Evolutionary conservation across 2,797 vertebrate species (phyloP).

Genomic region (Acipenser transmontanus): DNA sequence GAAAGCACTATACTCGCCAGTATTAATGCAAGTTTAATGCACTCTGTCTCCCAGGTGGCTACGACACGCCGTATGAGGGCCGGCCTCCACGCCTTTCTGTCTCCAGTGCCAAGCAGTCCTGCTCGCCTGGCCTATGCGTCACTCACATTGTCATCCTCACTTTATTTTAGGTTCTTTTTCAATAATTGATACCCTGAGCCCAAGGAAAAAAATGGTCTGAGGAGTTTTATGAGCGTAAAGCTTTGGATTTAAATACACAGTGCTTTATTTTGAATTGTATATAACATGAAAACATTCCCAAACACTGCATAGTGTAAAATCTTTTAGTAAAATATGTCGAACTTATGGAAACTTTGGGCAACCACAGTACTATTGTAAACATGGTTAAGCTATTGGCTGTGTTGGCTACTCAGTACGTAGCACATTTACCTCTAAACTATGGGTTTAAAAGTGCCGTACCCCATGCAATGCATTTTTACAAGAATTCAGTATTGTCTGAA

Average conservation of each 20-base stretch:
- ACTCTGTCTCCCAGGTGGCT: slow-evolving; percentile 4
- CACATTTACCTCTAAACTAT: no score
- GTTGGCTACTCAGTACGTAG: no score
- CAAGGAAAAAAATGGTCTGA: slow-evolving; percentile 34
- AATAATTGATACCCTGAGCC: slow-evolving; percentile 61
- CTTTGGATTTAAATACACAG: background rate
- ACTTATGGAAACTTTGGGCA: no score
- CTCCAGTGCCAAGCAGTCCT: background rate
- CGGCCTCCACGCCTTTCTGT: slow-evolving; percentile 4
- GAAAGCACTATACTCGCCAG: slow-evolving; percentile 4
- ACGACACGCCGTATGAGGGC: background rate
- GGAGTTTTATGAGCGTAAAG: background rate
- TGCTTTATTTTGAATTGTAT: background rate
- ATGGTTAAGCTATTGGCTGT: no score
- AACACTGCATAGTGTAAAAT: no score
- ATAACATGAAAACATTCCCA: no score
- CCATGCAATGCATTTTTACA: no score
- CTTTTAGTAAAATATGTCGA: no score
- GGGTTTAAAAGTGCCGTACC: no score
- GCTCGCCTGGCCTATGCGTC: background rate
- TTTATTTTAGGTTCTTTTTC: slow-evolving; percentile 65
- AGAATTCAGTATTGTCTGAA: no score
- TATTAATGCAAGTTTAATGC: slow-evolving; percentile 19
- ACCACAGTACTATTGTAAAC: no score
- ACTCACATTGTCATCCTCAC: slow-evolving; percentile 11